Percentiles rank a stretch among this genome's conserved stretches.
Evolutionary conservation across 2,888 invertebrate species (phyloP).

Genomic region (Acrocyrtus sp.): DNA sequence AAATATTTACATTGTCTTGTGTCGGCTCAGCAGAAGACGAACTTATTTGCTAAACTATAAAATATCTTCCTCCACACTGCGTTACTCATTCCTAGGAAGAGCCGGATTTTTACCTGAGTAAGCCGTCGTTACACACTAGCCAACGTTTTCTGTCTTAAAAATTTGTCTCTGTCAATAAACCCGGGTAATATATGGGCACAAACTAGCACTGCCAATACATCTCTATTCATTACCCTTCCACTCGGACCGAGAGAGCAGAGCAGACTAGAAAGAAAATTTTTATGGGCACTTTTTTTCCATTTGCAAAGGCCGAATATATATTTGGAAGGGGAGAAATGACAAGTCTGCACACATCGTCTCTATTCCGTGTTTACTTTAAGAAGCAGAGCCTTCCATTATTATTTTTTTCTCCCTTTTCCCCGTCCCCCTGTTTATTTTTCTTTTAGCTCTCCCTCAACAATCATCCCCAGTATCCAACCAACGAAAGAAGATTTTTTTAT

Average conservation of each 20-base stretch:
- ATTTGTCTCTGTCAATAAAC: conserved; percentile 43
- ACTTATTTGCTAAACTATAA: no score
- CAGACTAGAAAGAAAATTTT: no score
- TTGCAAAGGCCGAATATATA: no score
- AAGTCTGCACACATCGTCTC: background rate
- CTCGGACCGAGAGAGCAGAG: background rate
- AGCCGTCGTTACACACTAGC: no score
- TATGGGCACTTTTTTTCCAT: no score
- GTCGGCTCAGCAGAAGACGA: no score
- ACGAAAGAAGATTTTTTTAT: no score
- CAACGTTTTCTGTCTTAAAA: background rate
- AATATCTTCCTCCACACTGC: no score
- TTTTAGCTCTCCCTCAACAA: conserved; percentile 5
- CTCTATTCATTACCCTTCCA: background rate
- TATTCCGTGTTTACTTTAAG: background rate
- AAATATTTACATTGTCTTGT: no score
- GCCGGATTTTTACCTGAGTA: no score
- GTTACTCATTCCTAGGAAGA: no score
- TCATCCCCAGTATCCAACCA: background rate
- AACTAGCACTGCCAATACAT: background rate
- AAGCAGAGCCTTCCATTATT: background rate
- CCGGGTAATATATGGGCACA: no score
- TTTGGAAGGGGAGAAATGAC: background rate
- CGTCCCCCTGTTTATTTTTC: conserved; percentile 3
- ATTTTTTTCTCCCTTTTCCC: background rate